Conservation (phyloP, 1,140 invertebrate genomes). For the Pygmarrhopalites habei region DNA sequence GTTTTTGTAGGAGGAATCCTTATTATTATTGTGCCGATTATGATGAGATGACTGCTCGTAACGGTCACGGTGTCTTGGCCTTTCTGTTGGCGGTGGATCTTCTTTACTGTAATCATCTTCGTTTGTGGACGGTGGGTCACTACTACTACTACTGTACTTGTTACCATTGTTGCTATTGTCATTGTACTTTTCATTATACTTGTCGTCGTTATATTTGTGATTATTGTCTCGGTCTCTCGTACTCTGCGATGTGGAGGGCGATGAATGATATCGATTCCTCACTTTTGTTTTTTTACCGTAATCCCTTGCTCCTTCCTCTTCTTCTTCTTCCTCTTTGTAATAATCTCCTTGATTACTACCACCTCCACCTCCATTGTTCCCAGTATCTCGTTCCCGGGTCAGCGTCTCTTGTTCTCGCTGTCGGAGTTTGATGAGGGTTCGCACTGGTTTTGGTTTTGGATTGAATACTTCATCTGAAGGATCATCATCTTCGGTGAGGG, state of each 20-base stretch:
- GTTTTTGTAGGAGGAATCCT: conserved; percentile 7
- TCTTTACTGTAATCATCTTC: conserved; percentile 16
- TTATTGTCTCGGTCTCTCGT: too few species aligned
- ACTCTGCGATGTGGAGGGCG: too few species aligned
- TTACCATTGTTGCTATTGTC: too few species aligned
- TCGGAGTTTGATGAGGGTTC: conserved; percentile 26
- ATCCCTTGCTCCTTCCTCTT: neutral
- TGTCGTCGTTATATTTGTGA: too few species aligned
- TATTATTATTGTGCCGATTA: neutral
- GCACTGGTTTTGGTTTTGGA: conserved; percentile 33
- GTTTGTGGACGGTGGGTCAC: neutral
- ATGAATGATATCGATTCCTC: too few species aligned
- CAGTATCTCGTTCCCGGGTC: conserved; percentile 3
- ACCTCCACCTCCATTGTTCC: neutral
- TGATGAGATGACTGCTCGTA: neutral
- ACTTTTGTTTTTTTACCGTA: too few species aligned
- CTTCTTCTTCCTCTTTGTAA: neutral
- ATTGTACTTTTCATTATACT: too few species aligned
- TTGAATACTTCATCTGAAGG: conserved; percentile 20
- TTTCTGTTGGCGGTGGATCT: too few species aligned
- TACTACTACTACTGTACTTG: neutral
- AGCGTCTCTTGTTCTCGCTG: conserved; percentile 4
- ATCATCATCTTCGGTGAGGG: conserved; percentile 8
- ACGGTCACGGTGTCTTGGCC: neutral
- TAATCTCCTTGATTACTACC: neutral